phyloP scores from a whole-genome alignment of 2,113 vertebrate genomes.

The Rousettus leschenaultii region DNA sequence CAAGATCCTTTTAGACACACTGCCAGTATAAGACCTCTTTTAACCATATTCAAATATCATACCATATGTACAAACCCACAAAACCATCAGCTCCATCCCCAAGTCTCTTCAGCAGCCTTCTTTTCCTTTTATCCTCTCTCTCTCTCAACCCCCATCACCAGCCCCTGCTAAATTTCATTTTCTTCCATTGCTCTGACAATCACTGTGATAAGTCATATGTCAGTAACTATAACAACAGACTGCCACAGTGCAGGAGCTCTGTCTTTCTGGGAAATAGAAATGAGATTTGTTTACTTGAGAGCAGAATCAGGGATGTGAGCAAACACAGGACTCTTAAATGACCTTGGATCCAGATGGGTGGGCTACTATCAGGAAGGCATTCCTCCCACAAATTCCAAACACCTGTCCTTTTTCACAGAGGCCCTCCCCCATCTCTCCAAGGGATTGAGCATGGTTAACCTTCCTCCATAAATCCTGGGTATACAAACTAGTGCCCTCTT shows the following conservation, averaged over 20 bases:
- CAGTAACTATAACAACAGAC: constrained; percentile 79
- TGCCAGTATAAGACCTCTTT: background rate
- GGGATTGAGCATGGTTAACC: background rate
- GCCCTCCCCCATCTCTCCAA: background rate
- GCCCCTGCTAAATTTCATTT: constrained; percentile 61
- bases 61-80: background rate
- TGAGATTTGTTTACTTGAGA: constrained; percentile 33
- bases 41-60: background rate
- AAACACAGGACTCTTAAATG: background rate
- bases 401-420: background rate
- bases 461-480: background rate
- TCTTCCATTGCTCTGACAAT: constrained; percentile 54
- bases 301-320: background rate
- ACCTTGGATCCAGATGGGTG: background rate
- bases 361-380: background rate
- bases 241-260: constrained; percentile 3
- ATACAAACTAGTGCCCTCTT: background rate
- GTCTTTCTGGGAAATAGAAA: background rate
- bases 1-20: background rate
- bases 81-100: background rate
- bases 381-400: background rate
- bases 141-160: background rate
- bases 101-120: background rate
- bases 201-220: constrained; percentile 64
- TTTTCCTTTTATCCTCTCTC: constrained; percentile 11